phyloP scores from a whole-genome alignment of 2,113 vertebrate species.

The Myrmecobius fasciatus region DNA sequence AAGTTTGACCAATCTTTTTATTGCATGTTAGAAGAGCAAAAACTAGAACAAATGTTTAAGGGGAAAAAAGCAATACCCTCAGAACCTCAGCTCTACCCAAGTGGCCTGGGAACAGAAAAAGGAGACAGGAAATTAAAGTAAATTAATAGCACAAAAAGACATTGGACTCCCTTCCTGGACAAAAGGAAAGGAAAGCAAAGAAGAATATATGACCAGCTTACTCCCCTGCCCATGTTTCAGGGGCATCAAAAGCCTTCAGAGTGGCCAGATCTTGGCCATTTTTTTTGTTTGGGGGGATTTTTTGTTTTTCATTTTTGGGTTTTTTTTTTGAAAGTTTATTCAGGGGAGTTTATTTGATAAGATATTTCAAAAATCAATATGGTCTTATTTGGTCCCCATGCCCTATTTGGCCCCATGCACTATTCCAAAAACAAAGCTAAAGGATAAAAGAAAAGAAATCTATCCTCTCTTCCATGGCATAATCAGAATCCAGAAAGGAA shows the following conservation, averaged over 20 bases:
- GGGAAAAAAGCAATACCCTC: not conserved
- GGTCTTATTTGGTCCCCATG: too few relatives aligned
- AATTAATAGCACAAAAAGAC: not conserved
- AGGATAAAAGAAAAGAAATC: not conserved
- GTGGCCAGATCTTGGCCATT: not conserved
- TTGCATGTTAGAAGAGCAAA: not conserved
- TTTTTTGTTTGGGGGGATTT: not conserved
- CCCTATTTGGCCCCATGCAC: too few relatives aligned
- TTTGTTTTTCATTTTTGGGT: not conserved
- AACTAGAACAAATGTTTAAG: not conserved
- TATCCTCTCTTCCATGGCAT: not conserved
- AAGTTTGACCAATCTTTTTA: not conserved
- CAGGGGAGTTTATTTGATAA: too few relatives aligned
- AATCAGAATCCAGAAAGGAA: not conserved
- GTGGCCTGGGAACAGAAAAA: not conserved
- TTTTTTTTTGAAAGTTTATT: too few relatives aligned
- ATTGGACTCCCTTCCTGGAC: too few relatives aligned
- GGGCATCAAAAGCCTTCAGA: not conserved
- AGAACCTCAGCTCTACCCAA: not conserved
- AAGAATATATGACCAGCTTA: not conserved
- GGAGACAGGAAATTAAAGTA: not conserved
- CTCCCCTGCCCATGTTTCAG: not conserved
- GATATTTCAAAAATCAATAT: too few relatives aligned
- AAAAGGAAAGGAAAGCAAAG: not conserved
- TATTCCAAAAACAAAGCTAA: not conserved